These are phyloP conservation scores for Myotis pilosus DNA, from an alignment of 2,797 vertebrate species.

Conservation along the genomic window DNA sequence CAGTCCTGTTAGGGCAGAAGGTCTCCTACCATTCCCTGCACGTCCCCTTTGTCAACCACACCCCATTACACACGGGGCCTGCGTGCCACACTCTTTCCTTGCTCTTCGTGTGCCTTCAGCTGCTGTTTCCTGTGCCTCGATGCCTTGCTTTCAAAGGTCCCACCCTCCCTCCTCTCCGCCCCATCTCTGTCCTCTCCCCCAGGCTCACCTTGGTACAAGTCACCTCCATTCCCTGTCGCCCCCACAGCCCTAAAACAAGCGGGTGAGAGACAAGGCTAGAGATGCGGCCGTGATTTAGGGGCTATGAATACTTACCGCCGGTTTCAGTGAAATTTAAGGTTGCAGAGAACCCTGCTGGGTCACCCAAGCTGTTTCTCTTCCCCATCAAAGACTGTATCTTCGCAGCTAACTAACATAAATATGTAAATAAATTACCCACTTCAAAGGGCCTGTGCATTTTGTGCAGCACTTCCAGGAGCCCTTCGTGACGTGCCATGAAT, in stretches of 20 bases:
- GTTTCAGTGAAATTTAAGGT: slow-evolving; percentile 71
- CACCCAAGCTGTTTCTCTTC: slow-evolving; percentile 60
- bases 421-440: slow-evolving; percentile 71
- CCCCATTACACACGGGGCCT: too few relatives aligned
- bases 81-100: background rate
- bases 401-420: slow-evolving; percentile 71
- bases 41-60: too few relatives aligned
- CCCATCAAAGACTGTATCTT: slow-evolving; percentile 70
- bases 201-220: slow-evolving; percentile 47
- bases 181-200: background rate
- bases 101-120: background rate
- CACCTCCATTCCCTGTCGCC: background rate
- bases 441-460: slow-evolving; percentile 41
- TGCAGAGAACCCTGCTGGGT: slow-evolving; percentile 45
- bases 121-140: background rate
- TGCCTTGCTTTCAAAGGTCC: background rate
- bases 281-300: slow-evolving; percentile 59
- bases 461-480: slow-evolving; percentile 12
- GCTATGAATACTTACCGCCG: slow-evolving; percentile 69
- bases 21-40: background rate
- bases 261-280: slow-evolving; percentile 30
- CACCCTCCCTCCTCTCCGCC: background rate
- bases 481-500: slow-evolving; percentile 60
- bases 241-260: slow-evolving; percentile 28
- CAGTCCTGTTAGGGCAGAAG: background rate